phyloP scores from a whole-genome alignment of 2,113 vertebrate genomes.

The Rhinolophus ferrumequinum region DNA sequence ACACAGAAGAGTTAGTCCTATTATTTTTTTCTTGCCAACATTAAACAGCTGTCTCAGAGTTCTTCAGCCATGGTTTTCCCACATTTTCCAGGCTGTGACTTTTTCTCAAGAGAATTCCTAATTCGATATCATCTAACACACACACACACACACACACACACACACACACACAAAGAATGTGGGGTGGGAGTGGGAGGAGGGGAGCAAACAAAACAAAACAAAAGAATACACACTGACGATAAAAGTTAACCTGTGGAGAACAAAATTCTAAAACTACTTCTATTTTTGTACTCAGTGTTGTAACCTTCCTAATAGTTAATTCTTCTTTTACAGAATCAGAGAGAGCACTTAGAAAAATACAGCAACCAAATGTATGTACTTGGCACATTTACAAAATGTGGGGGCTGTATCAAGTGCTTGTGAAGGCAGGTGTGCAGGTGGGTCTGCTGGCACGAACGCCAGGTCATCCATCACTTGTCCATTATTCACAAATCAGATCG shows the following conservation, averaged over 20 bases:
- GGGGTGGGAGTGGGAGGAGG: background rate
- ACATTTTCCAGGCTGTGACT: background rate
- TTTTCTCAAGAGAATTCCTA: conserved; percentile 61
- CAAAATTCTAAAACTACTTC: background rate
- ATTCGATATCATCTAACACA: conserved; percentile 48
- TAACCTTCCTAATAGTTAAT: background rate
- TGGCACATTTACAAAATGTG: background rate
- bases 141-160: background rate
- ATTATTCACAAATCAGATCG: background rate
- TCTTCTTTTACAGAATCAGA: background rate
- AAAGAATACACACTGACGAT: background rate
- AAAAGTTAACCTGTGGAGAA: background rate
- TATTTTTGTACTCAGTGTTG: background rate
- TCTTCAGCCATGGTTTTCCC: background rate
- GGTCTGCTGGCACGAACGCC: rapidly evolving
- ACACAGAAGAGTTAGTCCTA: background rate
- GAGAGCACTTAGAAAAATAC: background rate
- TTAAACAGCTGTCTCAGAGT: conserved; percentile 20
- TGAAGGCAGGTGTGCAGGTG: background rate
- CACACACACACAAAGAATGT: background rate
- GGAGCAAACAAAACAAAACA: background rate
- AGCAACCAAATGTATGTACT: background rate
- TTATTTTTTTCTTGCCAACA: background rate
- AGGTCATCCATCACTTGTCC: rapidly evolving
- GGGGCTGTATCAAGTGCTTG: rapidly evolving